These are phyloP conservation scores for Ephialtes manifestator DNA, from an alignment of 2,888 invertebrate species.

Conservation along the genomic window DNA sequence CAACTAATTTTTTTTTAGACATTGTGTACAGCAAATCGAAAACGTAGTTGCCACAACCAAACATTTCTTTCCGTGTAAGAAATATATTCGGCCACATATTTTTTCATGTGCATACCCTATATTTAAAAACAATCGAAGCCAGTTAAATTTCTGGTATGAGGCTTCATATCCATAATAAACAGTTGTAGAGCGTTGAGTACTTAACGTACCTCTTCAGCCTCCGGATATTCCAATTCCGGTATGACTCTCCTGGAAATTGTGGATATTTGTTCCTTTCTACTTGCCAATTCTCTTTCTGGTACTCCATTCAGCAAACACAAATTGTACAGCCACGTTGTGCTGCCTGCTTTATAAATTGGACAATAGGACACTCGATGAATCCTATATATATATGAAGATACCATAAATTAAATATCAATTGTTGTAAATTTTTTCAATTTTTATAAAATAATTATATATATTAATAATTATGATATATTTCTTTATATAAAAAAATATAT, in stretches of 20 bases:
- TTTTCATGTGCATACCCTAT: too few relatives aligned
- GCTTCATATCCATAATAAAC: neutral
- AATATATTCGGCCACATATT: too few relatives aligned
- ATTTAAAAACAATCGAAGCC: too few relatives aligned
- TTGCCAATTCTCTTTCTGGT: conserved; percentile 80
- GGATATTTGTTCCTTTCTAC: conserved; percentile 82
- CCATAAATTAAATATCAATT: neutral
- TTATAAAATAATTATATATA: too few relatives aligned
- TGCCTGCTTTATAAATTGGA: conserved; percentile 86
- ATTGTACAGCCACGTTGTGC: conserved; percentile 86
- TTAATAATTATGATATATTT: too few relatives aligned
- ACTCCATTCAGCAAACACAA: conserved; percentile 85
- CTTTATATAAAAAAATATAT: neutral
- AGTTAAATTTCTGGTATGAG: neutral
- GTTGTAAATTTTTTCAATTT: neutral
- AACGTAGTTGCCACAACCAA: too few relatives aligned
- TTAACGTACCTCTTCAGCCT: conserved; percentile 80
- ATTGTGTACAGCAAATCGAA: too few relatives aligned
- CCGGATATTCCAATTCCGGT: conserved; percentile 84
- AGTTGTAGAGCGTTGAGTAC: neutral
- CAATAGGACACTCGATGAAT: conserved; percentile 85
- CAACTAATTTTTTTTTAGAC: too few relatives aligned
- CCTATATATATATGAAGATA: conserved; percentile 77
- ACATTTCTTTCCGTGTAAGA: too few relatives aligned
- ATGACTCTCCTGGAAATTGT: conserved; percentile 78